These are phyloP conservation scores for Bugulina stolonifera DNA, from an alignment of 2,888 invertebrate genomes.

Conservation along the genomic window DNA sequence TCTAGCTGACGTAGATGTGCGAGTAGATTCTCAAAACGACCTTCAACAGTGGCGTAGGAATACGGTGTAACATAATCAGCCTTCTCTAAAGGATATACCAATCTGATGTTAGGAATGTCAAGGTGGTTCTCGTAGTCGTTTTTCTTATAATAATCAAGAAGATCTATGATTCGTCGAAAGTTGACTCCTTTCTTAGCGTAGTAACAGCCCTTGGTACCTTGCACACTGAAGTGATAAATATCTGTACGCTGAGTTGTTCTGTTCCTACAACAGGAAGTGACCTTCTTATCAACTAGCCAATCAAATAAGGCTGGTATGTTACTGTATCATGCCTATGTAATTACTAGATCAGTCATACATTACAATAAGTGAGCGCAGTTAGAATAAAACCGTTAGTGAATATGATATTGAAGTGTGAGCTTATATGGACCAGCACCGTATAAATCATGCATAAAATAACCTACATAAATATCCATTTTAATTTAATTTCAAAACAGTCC, in stretches of 20 bases:
- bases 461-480: too few relatives aligned
- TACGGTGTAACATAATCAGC: not conserved
- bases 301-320: too few relatives aligned
- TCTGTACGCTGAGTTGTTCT: not conserved
- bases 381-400: too few relatives aligned
- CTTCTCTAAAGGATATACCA: not conserved
- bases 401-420: too few relatives aligned
- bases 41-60: conserved; percentile 12
- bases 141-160: conserved; percentile 5
- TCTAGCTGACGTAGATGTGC: conserved; percentile 14
- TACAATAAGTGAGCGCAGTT: too few relatives aligned
- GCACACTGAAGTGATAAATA: conserved; percentile 17
- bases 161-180: not conserved
- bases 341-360: too few relatives aligned
- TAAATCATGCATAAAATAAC: too few relatives aligned
- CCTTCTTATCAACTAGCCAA: too few relatives aligned
- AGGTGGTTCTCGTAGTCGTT: conserved; percentile 17
- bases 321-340: too few relatives aligned
- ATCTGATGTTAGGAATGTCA: conserved; percentile 20
- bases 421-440: too few relatives aligned
- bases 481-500: too few relatives aligned
- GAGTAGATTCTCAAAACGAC: conserved; percentile 8
- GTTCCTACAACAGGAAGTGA: not conserved
- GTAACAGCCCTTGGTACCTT: not conserved
- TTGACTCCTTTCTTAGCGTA: conserved; percentile 17